Percentiles rank a stretch among this genome's conserved stretches.
These are phyloP conservation scores for Dicyrtomina minuta DNA, from an alignment of 2,888 invertebrate genomes.

Conservation along the genomic window DNA sequence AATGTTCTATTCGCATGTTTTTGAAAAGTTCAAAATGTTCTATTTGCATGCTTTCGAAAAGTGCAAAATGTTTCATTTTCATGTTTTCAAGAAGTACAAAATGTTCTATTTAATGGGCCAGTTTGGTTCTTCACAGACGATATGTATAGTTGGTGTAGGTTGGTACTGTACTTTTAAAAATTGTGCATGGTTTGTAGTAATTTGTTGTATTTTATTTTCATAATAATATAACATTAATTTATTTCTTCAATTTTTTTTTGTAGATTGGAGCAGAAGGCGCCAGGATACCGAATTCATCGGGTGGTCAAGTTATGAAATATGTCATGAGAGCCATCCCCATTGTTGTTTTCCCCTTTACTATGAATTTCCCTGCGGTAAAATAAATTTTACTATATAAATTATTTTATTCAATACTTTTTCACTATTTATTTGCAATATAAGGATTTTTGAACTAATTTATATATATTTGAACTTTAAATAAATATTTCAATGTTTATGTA, in stretches of 20 bases:
- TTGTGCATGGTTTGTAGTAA: neutral
- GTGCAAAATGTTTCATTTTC: no score
- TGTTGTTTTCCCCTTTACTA: slow-evolving; percentile 77
- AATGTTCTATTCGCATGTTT: no score
- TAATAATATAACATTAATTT: neutral
- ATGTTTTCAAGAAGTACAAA: no score
- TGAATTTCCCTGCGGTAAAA: slow-evolving; percentile 78
- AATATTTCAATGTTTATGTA: slow-evolving; percentile 53
- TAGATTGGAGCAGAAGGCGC: slow-evolving; percentile 75
- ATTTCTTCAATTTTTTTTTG: slow-evolving; percentile 9
- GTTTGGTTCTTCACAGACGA: no score
- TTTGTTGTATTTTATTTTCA: no score
- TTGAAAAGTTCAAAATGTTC: no score
- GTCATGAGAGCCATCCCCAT: slow-evolving; percentile 74
- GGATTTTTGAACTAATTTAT: no score
- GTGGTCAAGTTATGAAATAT: slow-evolving; percentile 68
- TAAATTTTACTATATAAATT: slow-evolving; percentile 4
- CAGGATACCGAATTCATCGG: slow-evolving; percentile 57
- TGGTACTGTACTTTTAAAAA: neutral
- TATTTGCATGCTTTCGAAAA: no score
- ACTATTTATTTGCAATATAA: no score
- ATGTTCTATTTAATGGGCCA: no score
- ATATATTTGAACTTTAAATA: no score
- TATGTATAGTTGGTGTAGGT: neutral
- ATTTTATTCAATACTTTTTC: no score